Evolutionary conservation across 2,797 vertebrate genomes (phyloP).

Genomic region (Periophthalmus magnuspinnatus): DNA sequence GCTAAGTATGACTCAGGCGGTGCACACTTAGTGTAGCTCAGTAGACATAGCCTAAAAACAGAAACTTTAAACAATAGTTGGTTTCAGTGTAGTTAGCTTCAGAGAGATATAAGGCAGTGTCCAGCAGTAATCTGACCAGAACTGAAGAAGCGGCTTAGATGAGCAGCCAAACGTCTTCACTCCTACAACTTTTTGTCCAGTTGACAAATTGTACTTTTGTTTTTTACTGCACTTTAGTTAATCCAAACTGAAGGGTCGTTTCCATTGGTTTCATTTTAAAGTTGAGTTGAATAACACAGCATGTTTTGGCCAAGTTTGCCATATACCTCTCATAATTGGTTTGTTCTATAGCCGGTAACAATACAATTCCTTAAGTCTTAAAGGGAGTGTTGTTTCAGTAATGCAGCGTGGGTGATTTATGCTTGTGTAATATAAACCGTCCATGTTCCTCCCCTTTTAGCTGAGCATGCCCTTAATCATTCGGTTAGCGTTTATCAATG

Average conservation of each 20-base stretch:
- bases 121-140: no score
- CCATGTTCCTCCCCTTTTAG: conserved; percentile 28
- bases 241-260: background rate
- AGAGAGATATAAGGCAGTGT: no score
- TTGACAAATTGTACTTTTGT: no score
- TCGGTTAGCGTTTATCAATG: conserved; percentile 43
- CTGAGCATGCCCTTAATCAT: conserved; percentile 42
- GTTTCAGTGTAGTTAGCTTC: no score
- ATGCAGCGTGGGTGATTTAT: conserved; percentile 37
- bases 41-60: no score
- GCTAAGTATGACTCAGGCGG: no score
- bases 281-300: background rate
- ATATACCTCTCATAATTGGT: background rate
- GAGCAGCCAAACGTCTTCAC: no score
- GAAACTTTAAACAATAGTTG: no score
- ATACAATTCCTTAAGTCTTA: conserved; percentile 5
- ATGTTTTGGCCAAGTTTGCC: background rate
- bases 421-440: conserved; percentile 29
- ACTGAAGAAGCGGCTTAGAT: no score
- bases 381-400: conserved; percentile 40
- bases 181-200: no score
- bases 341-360: background rate
- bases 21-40: no score
- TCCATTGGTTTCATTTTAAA: background rate
- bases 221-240: no score